Base-by-base conservation (phyloP, 2,797 vertebrate genomes). In the Syndactyla subalaris region DNA sequence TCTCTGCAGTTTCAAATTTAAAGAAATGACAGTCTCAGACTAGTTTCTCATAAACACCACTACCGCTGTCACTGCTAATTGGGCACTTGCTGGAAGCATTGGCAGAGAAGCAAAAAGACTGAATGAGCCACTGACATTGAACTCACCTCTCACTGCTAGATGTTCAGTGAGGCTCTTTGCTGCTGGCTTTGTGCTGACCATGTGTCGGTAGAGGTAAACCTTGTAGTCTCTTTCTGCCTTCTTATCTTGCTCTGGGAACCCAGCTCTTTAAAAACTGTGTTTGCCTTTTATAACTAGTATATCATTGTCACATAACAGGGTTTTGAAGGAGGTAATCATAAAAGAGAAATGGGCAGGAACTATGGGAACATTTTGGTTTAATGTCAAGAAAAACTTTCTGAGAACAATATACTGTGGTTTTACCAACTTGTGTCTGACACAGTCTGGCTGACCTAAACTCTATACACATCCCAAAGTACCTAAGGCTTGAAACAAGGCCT, bases 41-140 rank as follows among this genome's bases (percentile, higher is more conserved):
- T 82, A 79, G 88, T 92, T 94, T 91, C 88, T 95, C 91, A 94
- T 95, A 91, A 96, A 91, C 88, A 95, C 86, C 72, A 89, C 57
- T 51, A 51, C 72, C 0, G 11, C 93, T 94, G 90, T 96, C 93
- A 92, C 38, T 92, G 92, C 23, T 94, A 96, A 95, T 92, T 95
- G 88, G 81, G 72, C 76, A 83, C 54, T 89, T 91, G 92, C 95
- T 94, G 83, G 71, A 95, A 93, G 80, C 80, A 72, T 63, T 95
- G 86, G 93, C 92, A 97, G 83, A 89, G 36, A 91, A 77, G 94
- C 94, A 87, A 82, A 87, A 86, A 66, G 77, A 54, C 67, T 77
- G 84, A 94, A 95, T 59, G 49, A 87, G 71, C 71, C 49, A 88
- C 71, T 93, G 77, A 92, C 95, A 93, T 82, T 91, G 91, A 91